Evolutionary conservation across 1,140 invertebrate species (phyloP).

Genomic region (Chymomyza costata): DNA sequence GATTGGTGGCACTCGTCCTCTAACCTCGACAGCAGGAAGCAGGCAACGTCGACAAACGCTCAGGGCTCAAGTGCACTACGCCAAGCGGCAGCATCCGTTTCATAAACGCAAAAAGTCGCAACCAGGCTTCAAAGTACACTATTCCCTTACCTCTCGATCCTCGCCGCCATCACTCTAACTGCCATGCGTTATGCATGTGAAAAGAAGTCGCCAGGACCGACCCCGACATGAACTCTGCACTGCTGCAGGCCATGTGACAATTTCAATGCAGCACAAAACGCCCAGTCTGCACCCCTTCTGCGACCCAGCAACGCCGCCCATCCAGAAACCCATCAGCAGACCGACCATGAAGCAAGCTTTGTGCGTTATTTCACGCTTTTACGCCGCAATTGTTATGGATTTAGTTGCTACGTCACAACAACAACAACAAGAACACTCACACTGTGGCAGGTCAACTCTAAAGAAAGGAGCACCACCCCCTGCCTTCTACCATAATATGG

Average conservation of each 20-base stretch:
- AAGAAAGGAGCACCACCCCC: too few relatives aligned
- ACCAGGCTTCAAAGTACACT: slow-evolving; percentile 6
- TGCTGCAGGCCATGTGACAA: slow-evolving; percentile 44
- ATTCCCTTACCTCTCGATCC: slow-evolving; percentile 4
- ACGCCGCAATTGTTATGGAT: slow-evolving; percentile 64
- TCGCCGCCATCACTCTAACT: too few relatives aligned
- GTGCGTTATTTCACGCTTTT: slow-evolving; percentile 63
- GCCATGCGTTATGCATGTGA: not conserved
- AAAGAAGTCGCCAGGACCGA: slow-evolving; percentile 29
- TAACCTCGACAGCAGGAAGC: slow-evolving; percentile 4
- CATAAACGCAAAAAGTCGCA: slow-evolving; percentile 51
- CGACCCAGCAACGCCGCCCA: not conserved
- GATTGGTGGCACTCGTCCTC: slow-evolving; percentile 10
- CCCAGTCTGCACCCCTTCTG: not conserved
- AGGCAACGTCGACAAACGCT: slow-evolving; percentile 26
- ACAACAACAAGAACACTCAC: too few relatives aligned
- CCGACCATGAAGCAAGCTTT: slow-evolving; percentile 10
- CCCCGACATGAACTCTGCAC: slow-evolving; percentile 50
- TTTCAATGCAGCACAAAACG: slow-evolving; percentile 42
- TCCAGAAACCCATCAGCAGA: too few relatives aligned
- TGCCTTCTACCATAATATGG: slow-evolving; percentile 38
- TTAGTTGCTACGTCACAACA: too few relatives aligned
- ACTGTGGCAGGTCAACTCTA: too few relatives aligned
- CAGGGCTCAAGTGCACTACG: slow-evolving; percentile 68
- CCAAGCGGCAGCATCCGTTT: slow-evolving; percentile 69